Percentiles rank a stretch among this genome's conserved stretches.
phyloP scores from a whole-genome alignment of 2,888 invertebrate species.

The Notodonta dromedarius region DNA sequence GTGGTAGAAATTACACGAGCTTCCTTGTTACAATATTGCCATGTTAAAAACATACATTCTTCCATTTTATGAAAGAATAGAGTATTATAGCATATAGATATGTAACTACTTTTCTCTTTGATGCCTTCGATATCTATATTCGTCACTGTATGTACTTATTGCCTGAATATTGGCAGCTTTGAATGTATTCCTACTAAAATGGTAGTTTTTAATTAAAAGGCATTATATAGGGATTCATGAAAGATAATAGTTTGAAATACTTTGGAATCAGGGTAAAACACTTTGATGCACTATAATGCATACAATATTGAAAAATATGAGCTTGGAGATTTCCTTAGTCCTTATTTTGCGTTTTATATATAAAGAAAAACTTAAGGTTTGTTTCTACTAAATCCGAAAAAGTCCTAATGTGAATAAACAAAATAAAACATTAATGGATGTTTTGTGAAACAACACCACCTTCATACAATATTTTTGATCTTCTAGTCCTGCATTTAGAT shows the following conservation, averaged over 20 bases:
- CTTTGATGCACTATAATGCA: constrained; percentile 22
- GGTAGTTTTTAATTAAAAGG: constrained; percentile 3
- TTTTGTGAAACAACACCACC: constrained; percentile 16
- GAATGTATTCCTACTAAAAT: constrained; percentile 5
- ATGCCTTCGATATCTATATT: no score
- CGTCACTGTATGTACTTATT: neutral
- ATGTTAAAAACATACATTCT: neutral
- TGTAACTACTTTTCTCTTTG: no score
- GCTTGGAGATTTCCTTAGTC: constrained; percentile 66
- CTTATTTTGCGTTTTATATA: constrained; percentile 54
- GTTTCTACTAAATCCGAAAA: neutral
- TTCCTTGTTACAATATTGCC: neutral
- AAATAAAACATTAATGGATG: neutral
- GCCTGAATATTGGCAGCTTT: neutral
- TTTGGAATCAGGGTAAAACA: constrained; percentile 48
- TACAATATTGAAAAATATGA: constrained; percentile 40
- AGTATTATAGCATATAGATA: no score
- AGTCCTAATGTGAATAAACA: no score
- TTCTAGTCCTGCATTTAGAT: constrained; percentile 70
- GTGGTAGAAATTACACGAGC: neutral
- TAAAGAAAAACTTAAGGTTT: constrained; percentile 17
- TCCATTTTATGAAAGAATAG: neutral
- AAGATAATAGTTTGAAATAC: constrained; percentile 35
- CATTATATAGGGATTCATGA: neutral
- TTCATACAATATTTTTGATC: constrained; percentile 34